Base-by-base conservation (phyloP, 2,888 invertebrate genomes). In the Pseudococcus jackbeardsleyi region DNA sequence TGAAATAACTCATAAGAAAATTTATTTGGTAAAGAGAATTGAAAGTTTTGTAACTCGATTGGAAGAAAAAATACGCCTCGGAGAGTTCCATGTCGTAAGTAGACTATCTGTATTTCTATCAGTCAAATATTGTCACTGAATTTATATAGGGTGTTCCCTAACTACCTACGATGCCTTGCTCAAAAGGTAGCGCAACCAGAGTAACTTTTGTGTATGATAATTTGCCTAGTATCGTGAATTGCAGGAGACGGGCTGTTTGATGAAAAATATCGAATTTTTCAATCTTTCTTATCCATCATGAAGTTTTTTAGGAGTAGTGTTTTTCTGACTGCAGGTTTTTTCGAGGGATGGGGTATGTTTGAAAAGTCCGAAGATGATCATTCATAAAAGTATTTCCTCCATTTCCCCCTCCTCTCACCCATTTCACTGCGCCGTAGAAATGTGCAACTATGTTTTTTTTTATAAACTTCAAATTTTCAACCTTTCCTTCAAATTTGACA, bases 81-180 rank as follows among this genome's bases (percentile, higher is more conserved):
- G 22, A 64, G 22, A 64, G 22, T 9, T 11, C 22, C 1, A 64
- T 22, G 64, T 22, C 1, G 64, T 64, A 64, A 6, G 12, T 64
- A 64, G 64, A 64, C 19, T 64, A 22, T 64, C 64, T 64, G 64
- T 64, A 64, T 64, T 64, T 64, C 64, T 22, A 64, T 64, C 64
- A 64, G 64, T 64, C 64, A 64, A 64, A 64, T 64, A 22, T 64
- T 22, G 22, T 11, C 22, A 11, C 64, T 22, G 64, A 64, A 64
- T 59, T n/a, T 8, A 17, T 22, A 64, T 9, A 64, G 64, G 64
- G 64, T 64, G 22, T 64, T 64, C 64, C 64, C 8, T 9, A 64
- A 64, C 19, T 64, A 64, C 22, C 22, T 22, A 11, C 22, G 3
- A 9, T 8, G 12, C 64, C 64, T 64, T 64, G 7, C 1, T 54